Evolutionary conservation across 2,113 vertebrate genomes (phyloP), one percentile per base, ranked within the genome.

Genomic region (Pantherophis guttatus): DNA sequence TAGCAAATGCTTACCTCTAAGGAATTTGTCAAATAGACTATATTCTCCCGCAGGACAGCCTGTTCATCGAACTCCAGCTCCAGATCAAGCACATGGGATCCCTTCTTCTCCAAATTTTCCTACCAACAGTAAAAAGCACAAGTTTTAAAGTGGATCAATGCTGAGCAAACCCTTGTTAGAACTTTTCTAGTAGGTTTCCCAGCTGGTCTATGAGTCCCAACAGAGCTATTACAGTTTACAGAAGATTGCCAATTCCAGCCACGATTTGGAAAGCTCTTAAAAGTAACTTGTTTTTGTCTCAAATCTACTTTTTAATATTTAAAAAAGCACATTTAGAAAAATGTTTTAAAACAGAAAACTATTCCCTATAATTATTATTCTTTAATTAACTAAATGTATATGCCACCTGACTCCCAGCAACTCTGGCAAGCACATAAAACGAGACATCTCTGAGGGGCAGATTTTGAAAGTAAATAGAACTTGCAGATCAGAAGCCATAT

Each of bases 101-200:
- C 99, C 0, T 97, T 98, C 96, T 99, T 99, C 97, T 99, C 99
- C 95, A 99, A 97, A 94, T 98, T 99, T 95, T 99, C 99, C 99
- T 99, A 65, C 12, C 48, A 90, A 85, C 92, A 94, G 29, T 23
- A 81, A 23, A 23, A 0, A 6, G 8, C 13, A 87, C 23, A 0
- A 65, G 94, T 92, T 93, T 91, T 85, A 95, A 94, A 92, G 21
- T 91, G 50, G 94, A 94, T 70, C 0, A 39, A 91, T 6, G 26
- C 88, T 75, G 17, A 93, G 87, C 90, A 87, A 93, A 89, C 91
- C 93, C 90, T 8, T 54, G 55, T 75, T 0, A 92, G 85, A 94
- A 93, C 92, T 86, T 90, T 87, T 90, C 90, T 48, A 48, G 0
- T 2, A 94, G 89, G 94, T 92, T 95, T 95, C 94, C 94, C 93